These are phyloP conservation scores for Papilio xuthus DNA, from an alignment of 1,140 invertebrate species.

Conservation along the genomic window DNA sequence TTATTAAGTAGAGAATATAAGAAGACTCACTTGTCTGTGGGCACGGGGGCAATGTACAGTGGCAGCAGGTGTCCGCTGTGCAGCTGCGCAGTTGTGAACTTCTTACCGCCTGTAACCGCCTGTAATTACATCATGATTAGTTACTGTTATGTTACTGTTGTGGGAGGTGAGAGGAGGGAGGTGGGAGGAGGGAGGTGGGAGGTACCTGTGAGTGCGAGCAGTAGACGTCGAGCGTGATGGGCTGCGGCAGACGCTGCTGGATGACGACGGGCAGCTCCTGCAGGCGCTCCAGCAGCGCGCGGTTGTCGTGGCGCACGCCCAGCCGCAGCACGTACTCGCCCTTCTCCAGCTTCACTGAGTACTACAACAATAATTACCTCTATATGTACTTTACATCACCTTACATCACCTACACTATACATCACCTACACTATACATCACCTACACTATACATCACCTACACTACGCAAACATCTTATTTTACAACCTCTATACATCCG, in stretches of 20 bases:
- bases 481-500: no score
- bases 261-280: constrained; percentile 89
- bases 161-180: no score
- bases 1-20: no score
- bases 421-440: no score
- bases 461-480: no score
- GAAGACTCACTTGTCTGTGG: constrained; percentile 68
- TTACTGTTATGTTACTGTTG: neutral
- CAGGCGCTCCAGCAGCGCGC: constrained; percentile 92
- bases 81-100: constrained; percentile 85
- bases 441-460: no score
- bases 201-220: constrained; percentile 79
- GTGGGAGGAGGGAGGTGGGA: neutral
- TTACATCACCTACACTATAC: no score
- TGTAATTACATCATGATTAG: constrained; percentile 68
- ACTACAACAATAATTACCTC: constrained; percentile 82
- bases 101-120: constrained; percentile 89
- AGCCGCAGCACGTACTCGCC: constrained; percentile 95
- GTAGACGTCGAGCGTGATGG: constrained; percentile 91
- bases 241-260: constrained; percentile 88
- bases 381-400: no score
- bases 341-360: constrained; percentile 94
- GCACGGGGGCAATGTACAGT: constrained; percentile 85
- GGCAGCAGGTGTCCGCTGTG: constrained; percentile 85
- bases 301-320: constrained; percentile 94